These are phyloP conservation scores for Aix galericulata DNA, from an alignment of 2,113 vertebrate genomes.

Conservation along the genomic window DNA sequence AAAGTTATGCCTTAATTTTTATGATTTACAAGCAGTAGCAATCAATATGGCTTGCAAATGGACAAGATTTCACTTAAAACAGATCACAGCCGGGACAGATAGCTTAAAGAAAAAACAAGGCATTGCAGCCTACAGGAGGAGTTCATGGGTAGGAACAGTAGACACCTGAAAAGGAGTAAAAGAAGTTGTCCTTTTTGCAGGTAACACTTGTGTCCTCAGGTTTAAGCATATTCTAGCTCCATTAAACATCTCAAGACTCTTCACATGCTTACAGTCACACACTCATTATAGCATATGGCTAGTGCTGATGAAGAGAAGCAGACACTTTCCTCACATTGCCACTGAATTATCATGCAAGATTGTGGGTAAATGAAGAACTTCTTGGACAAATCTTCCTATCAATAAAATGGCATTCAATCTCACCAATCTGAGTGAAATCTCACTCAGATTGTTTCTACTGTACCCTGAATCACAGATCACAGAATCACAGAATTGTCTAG, in stretches of 20 bases:
- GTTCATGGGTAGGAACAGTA: not conserved
- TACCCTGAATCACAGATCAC: not conserved
- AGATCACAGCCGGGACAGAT: not conserved
- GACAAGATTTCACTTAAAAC: not conserved
- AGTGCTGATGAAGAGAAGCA: not conserved
- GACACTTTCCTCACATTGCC: not conserved
- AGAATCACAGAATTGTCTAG: no score
- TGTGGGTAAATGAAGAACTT: not conserved
- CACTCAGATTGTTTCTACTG: not conserved
- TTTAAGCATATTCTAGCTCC: not conserved
- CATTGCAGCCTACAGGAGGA: not conserved
- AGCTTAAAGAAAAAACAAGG: not conserved
- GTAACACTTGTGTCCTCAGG: not conserved
- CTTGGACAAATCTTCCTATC: not conserved
- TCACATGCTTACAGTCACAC: not conserved
- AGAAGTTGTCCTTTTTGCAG: not conserved
- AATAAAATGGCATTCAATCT: not conserved
- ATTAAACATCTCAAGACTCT: not conserved
- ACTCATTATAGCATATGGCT: rapidly evolving
- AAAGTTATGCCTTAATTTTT: not conserved
- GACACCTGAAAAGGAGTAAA: not conserved
- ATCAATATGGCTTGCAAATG: not conserved
- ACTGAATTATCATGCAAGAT: not conserved
- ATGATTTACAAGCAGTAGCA: not conserved
- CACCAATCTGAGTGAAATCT: not conserved